Evolutionary conservation across 2,113 vertebrate species (phyloP).

Genomic region (Edolisoma coerulescens): DNA sequence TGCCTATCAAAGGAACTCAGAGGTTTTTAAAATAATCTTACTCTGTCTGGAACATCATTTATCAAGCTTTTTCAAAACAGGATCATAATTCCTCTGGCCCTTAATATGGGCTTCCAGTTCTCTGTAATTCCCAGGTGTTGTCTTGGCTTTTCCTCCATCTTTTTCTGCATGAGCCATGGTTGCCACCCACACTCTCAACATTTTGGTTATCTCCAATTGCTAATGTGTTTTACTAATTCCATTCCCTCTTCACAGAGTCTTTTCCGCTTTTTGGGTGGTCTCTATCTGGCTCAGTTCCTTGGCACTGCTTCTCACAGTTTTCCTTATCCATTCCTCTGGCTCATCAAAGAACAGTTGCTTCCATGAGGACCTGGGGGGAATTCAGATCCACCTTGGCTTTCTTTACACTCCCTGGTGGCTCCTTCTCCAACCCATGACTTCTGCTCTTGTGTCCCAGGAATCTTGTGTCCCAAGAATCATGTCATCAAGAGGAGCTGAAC

Average conservation of each 20-base stretch:
- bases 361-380: not conserved
- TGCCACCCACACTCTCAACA: not conserved
- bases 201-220: not conserved
- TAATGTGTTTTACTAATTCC: not conserved
- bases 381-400: not conserved
- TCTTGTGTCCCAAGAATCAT: not conserved
- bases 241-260: not conserved
- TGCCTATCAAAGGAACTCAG: not conserved
- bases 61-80: not conserved
- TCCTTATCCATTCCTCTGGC: not conserved
- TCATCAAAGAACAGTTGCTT: not conserved
- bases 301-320: not conserved
- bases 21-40: not conserved
- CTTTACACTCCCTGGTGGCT: not conserved
- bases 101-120: not conserved
- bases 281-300: not conserved
- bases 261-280: not conserved
- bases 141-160: not conserved
- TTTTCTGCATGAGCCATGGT: not conserved
- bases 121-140: not conserved
- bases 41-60: not conserved
- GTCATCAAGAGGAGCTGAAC: not conserved
- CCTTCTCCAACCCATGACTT: not conserved
- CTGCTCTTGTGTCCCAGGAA: not conserved
- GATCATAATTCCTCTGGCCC: not conserved